Conservation (phyloP, 2,888 invertebrate species). For the Tetheella fluctuosa region DNA sequence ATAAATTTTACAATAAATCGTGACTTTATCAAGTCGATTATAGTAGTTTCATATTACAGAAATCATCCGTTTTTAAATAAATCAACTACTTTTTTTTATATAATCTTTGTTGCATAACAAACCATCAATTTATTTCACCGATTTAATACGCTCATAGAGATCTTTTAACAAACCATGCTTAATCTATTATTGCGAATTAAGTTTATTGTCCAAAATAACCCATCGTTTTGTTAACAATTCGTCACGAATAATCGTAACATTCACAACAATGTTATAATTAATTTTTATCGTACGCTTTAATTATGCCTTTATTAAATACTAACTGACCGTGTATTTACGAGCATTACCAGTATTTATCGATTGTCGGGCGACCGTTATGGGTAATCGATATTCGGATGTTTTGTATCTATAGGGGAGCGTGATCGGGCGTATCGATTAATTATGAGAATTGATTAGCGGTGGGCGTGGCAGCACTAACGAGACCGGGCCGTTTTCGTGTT, state of each 20-base stretch:
- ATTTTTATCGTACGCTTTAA: constrained; percentile 37
- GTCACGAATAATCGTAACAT: constrained; percentile 45
- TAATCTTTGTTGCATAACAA: constrained; percentile 22
- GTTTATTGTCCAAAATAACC: constrained; percentile 50
- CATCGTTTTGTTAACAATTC: constrained; percentile 56
- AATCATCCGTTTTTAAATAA: neutral
- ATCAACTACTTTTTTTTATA: neutral
- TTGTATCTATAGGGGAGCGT: constrained; percentile 31
- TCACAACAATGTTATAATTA: constrained; percentile 30
- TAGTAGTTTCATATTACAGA: neutral
- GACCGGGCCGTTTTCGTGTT: constrained; percentile 67
- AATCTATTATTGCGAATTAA: constrained; percentile 48
- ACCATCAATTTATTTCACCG: constrained; percentile 30
- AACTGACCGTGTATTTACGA: constrained; percentile 14
- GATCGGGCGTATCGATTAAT: constrained; percentile 62
- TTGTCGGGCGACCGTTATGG: constrained; percentile 41
- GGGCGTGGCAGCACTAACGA: constrained; percentile 68
- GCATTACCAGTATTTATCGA: constrained; percentile 34
- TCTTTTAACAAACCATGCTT: constrained; percentile 37
- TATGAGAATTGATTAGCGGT: constrained; percentile 71
- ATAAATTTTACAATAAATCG: neutral
- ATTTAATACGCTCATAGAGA: constrained; percentile 36
- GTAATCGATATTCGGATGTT: constrained; percentile 57
- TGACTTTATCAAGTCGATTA: neutral
- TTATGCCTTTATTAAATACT: constrained; percentile 19